These are phyloP conservation scores for Heterodera schachtii DNA, from an alignment of 1,140 invertebrate genomes.

Conservation along the genomic window DNA sequence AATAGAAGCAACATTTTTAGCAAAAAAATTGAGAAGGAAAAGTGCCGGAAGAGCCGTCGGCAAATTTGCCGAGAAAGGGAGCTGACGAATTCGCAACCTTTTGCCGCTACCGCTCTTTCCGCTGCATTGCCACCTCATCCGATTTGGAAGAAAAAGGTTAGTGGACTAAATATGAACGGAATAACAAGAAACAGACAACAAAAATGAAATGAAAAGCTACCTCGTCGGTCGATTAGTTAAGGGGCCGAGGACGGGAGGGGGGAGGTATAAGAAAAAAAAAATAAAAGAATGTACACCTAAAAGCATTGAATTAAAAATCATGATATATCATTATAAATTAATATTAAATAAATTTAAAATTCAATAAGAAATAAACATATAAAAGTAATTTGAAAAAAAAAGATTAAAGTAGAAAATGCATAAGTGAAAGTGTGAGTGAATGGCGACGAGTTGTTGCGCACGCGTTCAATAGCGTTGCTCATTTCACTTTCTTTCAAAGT, in stretches of 20 bases:
- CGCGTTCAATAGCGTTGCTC: too few species aligned
- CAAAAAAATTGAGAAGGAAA: neutral
- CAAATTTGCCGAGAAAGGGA: neutral
- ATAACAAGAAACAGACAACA: neutral
- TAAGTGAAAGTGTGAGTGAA: neutral
- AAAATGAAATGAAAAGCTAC: neutral
- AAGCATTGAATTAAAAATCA: too few species aligned
- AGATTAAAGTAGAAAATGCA: neutral
- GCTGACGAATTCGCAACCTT: too few species aligned
- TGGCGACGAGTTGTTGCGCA: neutral
- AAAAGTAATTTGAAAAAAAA: neutral
- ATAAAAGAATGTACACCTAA: neutral
- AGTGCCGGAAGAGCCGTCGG: neutral
- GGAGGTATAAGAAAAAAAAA: neutral
- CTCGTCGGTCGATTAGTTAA: neutral
- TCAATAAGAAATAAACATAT: neutral
- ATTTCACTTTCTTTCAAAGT: too few species aligned
- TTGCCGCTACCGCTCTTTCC: neutral
- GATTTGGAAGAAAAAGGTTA: neutral
- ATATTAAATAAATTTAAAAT: too few species aligned
- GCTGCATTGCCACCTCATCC: conserved; percentile 6
- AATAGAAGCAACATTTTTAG: conserved; percentile 7
- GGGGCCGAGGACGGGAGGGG: neutral
- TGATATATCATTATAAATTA: too few species aligned
- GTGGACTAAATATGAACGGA: neutral